Evolutionary conservation across 2,888 invertebrate genomes (phyloP).

Genomic region (Tiliacea aurago): DNA sequence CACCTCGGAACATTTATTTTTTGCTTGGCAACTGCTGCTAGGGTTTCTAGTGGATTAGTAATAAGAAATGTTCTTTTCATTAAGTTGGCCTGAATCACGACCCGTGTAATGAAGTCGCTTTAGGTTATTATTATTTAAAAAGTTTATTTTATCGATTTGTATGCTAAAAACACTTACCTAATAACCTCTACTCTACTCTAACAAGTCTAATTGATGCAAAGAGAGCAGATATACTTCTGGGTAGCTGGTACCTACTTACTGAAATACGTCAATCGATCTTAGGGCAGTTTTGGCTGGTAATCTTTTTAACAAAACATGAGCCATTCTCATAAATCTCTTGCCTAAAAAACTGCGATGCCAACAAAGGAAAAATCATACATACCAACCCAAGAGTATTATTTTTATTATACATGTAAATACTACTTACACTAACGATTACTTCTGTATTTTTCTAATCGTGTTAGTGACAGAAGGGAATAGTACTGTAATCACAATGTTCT

Average conservation of each 20-base stretch:
- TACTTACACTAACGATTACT: too few relatives aligned
- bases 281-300: background rate
- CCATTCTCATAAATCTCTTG: background rate
- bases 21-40: slow-evolving; percentile 28
- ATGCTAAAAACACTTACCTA: background rate
- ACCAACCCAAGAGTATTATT: background rate
- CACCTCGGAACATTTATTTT: slow-evolving; percentile 14
- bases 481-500: background rate
- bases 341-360: background rate
- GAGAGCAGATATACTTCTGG: background rate
- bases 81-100: slow-evolving; percentile 6
- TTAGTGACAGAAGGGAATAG: background rate
- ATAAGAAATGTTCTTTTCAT: slow-evolving; percentile 35
- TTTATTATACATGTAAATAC: background rate
- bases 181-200: too few relatives aligned
- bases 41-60: slow-evolving; percentile 38
- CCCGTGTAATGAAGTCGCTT: background rate
- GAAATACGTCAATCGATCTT: background rate
- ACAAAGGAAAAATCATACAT: background rate
- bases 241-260: background rate
- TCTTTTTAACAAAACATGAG: background rate
- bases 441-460: background rate
- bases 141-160: background rate
- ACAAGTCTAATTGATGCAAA: too few relatives aligned
- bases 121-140: background rate